A percentile compares a stretch with the other conserved stretches of the same genome.
Conservation (phyloP, 1,140 invertebrate genomes). For the Zaprionus nigranus region DNA sequence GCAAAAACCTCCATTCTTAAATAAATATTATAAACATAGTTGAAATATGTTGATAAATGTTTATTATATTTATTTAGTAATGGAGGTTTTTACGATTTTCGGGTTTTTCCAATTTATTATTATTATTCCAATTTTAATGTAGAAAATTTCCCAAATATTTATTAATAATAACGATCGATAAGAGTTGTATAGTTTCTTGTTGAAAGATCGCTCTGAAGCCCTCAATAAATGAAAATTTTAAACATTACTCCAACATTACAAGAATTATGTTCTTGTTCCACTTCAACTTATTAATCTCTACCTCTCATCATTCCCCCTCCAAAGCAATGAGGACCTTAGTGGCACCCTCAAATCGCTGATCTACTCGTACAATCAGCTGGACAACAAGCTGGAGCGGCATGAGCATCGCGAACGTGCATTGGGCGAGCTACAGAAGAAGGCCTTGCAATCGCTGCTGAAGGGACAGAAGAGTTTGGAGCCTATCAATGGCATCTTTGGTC, state of each 20-base stretch:
- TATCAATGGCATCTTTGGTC: conserved; percentile 87
- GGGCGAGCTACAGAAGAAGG: conserved; percentile 91
- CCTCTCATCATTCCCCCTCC: not conserved
- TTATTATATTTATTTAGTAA: too few species aligned
- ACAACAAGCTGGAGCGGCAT: conserved; percentile 93
- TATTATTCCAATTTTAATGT: too few species aligned
- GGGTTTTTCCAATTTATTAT: too few species aligned
- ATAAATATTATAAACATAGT: too few species aligned
- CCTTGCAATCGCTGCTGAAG: conserved; percentile 89
- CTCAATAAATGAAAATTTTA: too few species aligned
- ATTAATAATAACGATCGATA: too few species aligned
- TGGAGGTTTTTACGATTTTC: too few species aligned
- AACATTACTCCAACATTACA: not conserved
- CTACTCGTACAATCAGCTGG: conserved; percentile 91
- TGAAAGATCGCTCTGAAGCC: too few species aligned
- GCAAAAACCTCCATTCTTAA: too few species aligned
- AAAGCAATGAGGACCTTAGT: conserved; percentile 92
- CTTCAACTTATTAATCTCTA: not conserved
- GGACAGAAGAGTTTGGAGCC: conserved; percentile 89
- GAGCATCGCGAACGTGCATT: conserved; percentile 91
- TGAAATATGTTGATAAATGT: too few species aligned
- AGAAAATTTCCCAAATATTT: too few species aligned
- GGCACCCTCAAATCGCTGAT: conserved; percentile 92
- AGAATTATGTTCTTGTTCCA: not conserved
- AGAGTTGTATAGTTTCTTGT: too few species aligned